A percentile compares a stretch with the other conserved stretches of the same genome.
Evolutionary conservation across 2,797 vertebrate species (phyloP).

Genomic region (Hoplostethus mediterraneus): DNA sequence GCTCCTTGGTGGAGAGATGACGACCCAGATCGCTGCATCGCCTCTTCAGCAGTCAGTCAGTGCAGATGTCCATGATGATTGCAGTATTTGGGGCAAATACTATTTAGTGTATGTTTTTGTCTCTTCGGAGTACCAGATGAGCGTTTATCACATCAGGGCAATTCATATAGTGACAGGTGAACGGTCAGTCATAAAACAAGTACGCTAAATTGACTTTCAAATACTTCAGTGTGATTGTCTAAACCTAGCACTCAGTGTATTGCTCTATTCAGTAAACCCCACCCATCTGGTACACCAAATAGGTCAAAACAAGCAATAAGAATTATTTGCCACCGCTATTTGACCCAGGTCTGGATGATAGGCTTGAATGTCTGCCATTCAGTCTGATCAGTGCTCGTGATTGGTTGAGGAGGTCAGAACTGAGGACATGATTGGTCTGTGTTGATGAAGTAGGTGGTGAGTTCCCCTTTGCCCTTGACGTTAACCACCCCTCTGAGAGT

Average conservation of each 20-base stretch:
- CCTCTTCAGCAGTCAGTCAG: neutral
- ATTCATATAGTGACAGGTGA: conserved; percentile 14
- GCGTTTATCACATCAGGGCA: neutral
- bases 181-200: neutral
- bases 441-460: conserved; percentile 90
- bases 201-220: neutral
- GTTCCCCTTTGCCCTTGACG: conserved; percentile 93
- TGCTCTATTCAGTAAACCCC: neutral
- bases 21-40: neutral
- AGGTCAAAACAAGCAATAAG: neutral
- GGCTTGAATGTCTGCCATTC: neutral
- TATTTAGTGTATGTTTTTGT: too few relatives aligned
- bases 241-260: neutral
- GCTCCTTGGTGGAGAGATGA: neutral
- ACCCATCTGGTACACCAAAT: neutral
- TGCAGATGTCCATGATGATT: neutral
- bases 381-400: neutral
- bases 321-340: neutral
- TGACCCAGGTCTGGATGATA: neutral
- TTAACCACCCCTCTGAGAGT: conserved; percentile 87
- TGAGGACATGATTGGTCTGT: conserved; percentile 73
- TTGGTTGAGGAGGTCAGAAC: conserved; percentile 34
- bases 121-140: too few relatives aligned
- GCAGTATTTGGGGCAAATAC: too few relatives aligned
- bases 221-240: neutral